These are phyloP conservation scores for Oryzias melastigma DNA, from an alignment of 2,113 vertebrate genomes.

Conservation along the genomic window DNA sequence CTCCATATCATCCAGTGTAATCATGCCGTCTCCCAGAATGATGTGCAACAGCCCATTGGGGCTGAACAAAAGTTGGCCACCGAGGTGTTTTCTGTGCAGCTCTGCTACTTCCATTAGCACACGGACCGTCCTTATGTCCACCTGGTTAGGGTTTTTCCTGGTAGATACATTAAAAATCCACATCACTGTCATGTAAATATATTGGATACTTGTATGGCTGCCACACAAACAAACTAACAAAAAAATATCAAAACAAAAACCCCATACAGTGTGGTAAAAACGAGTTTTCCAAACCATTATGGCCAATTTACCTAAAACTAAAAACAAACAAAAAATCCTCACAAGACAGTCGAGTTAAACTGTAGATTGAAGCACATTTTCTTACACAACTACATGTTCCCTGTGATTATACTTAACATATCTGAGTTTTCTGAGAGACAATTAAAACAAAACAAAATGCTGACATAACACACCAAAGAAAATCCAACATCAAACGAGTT, in stretches of 20 bases:
- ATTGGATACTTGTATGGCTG: background rate
- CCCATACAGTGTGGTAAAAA: too few relatives aligned
- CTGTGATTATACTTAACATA: too few relatives aligned
- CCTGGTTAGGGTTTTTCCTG: slow-evolving; percentile 96
- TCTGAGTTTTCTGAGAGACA: too few relatives aligned
- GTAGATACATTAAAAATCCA: background rate
- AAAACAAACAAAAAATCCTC: too few relatives aligned
- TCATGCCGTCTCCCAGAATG: slow-evolving; percentile 97
- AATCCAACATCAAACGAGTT: slow-evolving; percentile 32
- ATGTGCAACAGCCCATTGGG: slow-evolving; percentile 92
- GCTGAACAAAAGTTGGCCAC: slow-evolving; percentile 92
- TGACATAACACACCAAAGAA: slow-evolving; percentile 33
- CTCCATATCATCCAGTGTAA: slow-evolving; percentile 98
- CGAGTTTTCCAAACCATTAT: too few relatives aligned
- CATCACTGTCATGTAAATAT: background rate
- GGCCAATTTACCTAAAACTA: too few relatives aligned
- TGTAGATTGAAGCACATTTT: too few relatives aligned
- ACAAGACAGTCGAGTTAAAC: too few relatives aligned
- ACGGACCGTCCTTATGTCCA: slow-evolving; percentile 86
- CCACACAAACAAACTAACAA: background rate
- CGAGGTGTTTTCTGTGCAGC: slow-evolving; percentile 93
- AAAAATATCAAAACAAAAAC: background rate
- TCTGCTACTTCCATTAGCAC: slow-evolving; percentile 96
- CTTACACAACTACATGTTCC: too few relatives aligned
- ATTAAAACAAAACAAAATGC: slow-evolving; percentile 13